Evolutionary conservation across 2,888 invertebrate species (phyloP), one percentile per base, ranked within the genome.

Genomic region (Lissonota sp.): DNA sequence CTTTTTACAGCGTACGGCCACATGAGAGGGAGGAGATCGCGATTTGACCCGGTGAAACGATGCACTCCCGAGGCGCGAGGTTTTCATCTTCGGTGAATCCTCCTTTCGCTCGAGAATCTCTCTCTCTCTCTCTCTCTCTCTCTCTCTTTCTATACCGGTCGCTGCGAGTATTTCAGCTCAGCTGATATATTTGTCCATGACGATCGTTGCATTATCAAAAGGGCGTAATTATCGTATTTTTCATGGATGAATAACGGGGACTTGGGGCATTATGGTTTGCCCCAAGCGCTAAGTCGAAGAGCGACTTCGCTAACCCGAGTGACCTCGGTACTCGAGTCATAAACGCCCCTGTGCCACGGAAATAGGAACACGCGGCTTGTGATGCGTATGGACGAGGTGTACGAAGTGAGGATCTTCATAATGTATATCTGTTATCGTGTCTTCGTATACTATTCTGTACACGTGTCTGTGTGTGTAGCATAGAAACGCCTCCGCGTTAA

Each of bases 321-420:
- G 82, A 84, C 83, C 83, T 62, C 82, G 64, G 58, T 55, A 55
- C 60, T 63, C 53, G 66, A 80, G 74, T 76, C 77, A 78, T 83
- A 82, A 82, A 84, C 83, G 82, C 83, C 82, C 80, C 83, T 82
- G 77, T 78, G 78, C 80, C 76, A 78, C 72, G 80, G 79, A 82
- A 83, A 82, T 82, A 82, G 79, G 77, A 77, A 82, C 78, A 82
- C 80, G 49, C 74, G 63, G 73, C 58, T 39, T 58, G 66, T 44
- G 42, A 46, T 64, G 66, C 64, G 60, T 74, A 62, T 40, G 62
- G 53, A 62, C 55, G 53, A 70, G 64, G 55, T n/a, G 71, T 40
- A 64, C 51, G 57, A 12, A 8, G 46, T 53, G 57, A 49, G 5
- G 6, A 12, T 53, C 53, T 53, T 6, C 53, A 7, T 12, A 57